A percentile compares a stretch with the other conserved stretches of the same genome.
phyloP scores from a whole-genome alignment of 1,140 invertebrate genomes.

The Drosophila repletoides region DNA sequence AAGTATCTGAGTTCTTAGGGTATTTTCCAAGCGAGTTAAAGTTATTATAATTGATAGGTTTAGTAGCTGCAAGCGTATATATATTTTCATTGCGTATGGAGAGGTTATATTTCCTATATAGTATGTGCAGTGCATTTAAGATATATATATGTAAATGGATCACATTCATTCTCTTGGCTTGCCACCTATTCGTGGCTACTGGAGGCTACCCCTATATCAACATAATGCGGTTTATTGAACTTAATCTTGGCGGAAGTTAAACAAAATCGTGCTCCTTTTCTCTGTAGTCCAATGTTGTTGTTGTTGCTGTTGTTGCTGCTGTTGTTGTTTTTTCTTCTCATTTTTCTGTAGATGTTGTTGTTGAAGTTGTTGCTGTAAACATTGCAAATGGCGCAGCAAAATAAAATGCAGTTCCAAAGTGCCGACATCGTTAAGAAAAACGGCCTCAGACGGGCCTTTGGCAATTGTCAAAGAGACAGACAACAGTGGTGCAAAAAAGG shows the following conservation, averaged over 20 bases:
- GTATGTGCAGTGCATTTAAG: neutral
- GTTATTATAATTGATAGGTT: no score
- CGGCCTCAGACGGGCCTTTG: neutral
- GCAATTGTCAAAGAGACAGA: slow-evolving; percentile 19
- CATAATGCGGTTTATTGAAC: slow-evolving; percentile 57
- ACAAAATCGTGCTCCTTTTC: slow-evolving; percentile 39
- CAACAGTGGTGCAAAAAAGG: neutral
- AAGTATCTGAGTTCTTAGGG: no score
- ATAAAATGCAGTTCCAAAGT: slow-evolving; percentile 29
- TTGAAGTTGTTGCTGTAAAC: slow-evolving; percentile 23
- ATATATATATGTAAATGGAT: neutral
- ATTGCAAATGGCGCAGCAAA: slow-evolving; percentile 53
- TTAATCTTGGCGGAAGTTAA: slow-evolving; percentile 64
- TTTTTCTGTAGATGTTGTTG: slow-evolving; percentile 1
- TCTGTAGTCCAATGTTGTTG: slow-evolving; percentile 2
- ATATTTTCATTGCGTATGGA: no score
- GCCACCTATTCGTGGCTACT: neutral
- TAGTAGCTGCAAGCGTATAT: no score
- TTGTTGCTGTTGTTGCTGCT: slow-evolving; percentile 14
- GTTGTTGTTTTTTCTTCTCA: neutral
- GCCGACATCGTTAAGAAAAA: slow-evolving; percentile 16
- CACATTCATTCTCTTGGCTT: slow-evolving; percentile 8
- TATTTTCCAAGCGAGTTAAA: no score
- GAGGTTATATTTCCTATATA: no score
- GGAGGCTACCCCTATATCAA: slow-evolving; percentile 5